Evolutionary conservation across 2,888 invertebrate genomes (phyloP), one percentile per base, ranked within the genome.

Genomic region (Drosophila pullipes): DNA sequence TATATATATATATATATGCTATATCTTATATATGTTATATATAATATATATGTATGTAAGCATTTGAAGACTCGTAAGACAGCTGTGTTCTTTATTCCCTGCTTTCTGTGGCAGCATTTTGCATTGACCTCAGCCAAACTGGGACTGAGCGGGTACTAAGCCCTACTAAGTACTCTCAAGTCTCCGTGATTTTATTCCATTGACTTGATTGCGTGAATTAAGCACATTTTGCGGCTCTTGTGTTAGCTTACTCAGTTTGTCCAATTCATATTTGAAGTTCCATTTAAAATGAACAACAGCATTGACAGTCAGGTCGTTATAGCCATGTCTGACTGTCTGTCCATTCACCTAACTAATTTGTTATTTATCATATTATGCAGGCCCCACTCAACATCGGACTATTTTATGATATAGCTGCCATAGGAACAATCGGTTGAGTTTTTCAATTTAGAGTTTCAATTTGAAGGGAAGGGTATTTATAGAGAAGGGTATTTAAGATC

Each of bases 1-100:
- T 54, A 59, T 70, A 35, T 30, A 63, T 59, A 41, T 53, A 9
- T 54, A 13, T 64, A 47, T 47, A 60, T 55, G 35, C 3, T 54
- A 25, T 64, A 44, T 35, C 4, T 22, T 61, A 33, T 52, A 30
- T 44, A 37, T n/a, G 57, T 5, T 54, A 55, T 71, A 35, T 25
- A 60, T 59, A 41, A 60, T 59, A 41, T 54, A n/a, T 54, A n/a
- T 60, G 30, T 52, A n/a, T 44, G 4, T 22, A 11, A 44, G 2
- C 5, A 44, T 22, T 44, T 22, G 11, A 41, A 44, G 41, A 44
- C 11, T 25, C 16, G 16, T 4, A 16, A 22, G n/a, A 25, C 33
- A 37, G 54, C 30, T 22, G 11, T 35, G n/a, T 22, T n/a, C 11
- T 30, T 35, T 30, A 52, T 60, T 50, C 16, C 9, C 13, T 13